phyloP scores from a whole-genome alignment of 2,888 invertebrate species.

The Heliconius charithonia region DNA sequence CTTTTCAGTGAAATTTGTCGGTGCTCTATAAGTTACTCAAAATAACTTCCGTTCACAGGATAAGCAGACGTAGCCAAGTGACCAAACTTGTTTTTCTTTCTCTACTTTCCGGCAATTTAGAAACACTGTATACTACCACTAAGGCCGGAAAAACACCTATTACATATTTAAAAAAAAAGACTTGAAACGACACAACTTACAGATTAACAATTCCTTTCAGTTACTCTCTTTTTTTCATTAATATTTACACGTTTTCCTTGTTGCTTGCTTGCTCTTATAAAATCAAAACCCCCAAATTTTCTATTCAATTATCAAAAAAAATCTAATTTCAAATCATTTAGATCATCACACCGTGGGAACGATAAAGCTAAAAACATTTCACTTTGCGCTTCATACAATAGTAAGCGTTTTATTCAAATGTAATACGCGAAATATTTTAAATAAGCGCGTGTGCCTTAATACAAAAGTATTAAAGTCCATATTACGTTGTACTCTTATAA shows the following conservation, averaged over 20 bases:
- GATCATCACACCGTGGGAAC: constrained; percentile 17
- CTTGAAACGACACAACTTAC: too few species aligned
- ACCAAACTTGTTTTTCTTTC: background rate
- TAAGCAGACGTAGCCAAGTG: background rate
- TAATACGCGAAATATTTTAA: background rate
- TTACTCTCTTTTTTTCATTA: too few species aligned
- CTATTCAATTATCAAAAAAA: background rate
- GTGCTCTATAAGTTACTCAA: background rate
- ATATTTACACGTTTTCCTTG: background rate
- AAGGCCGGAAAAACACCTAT: too few species aligned
- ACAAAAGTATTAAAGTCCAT: background rate
- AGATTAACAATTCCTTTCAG: too few species aligned
- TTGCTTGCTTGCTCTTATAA: too few species aligned
- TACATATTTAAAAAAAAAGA: too few species aligned
- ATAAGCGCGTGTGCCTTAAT: background rate
- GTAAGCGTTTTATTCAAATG: constrained; percentile 8
- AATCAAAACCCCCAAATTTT: background rate
- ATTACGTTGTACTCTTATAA: background rate
- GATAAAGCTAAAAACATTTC: constrained; percentile 10
- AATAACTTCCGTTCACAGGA: too few species aligned
- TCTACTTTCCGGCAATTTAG: background rate
- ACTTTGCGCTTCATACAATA: constrained; percentile 19
- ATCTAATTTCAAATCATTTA: constrained; percentile 6
- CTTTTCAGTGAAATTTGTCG: constrained; percentile 22
- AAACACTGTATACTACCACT: background rate